Base-by-base conservation (phyloP, 1,140 invertebrate genomes). In the Ooceraea biroi region DNA sequence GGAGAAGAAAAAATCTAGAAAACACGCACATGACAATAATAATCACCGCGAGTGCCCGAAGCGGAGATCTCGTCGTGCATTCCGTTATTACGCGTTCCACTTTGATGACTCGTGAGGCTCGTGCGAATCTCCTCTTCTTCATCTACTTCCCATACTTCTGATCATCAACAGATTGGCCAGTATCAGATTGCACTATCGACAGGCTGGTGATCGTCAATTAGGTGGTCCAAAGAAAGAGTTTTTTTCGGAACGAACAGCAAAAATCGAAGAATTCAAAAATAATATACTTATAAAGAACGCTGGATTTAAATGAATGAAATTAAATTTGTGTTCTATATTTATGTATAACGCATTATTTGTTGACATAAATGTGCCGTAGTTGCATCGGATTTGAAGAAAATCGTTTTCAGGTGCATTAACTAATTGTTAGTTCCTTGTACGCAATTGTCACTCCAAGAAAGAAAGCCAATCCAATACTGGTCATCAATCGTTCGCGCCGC, bases 61-160 rank as follows among this genome's bases (percentile, higher is more conserved):
- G 85, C 85, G 61, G 63, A 87, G 57, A 55, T 50, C 74, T 69
- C 82, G 14, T 61, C 41, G 82, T 52, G 85, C 85, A 88, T 88
- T 88, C 82, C 87, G 85, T 88, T 88, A 88, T 88, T 87, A 88
- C 85, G 63, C 76, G 87, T 87, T 88, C 87, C 63, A 88, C 85
- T 88, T 88, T 71, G 76, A 86, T 85, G 27, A 65, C 19, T 1
- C 50, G 36, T 57, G 22, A 76, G 61, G n/a, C 57, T 84, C 63
- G 65, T 25, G 73, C 58, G 41, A 86, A 86, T 25, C 72, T 69
- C 66, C 27, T 73, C 82, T 60, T 73, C 69, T 52, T 68, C 68
- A n/a, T 41, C n/a, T 25, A 5, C 30, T 11, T 58, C 52, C 60
- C 55, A 41, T 71, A 46, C 11, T 25, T 61, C 19, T 69, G 11